Percentiles rank a stretch among this genome's conserved stretches.
Conservation (phyloP, 92 coral and sea anemone species). For the Palythoa grandis region DNA sequence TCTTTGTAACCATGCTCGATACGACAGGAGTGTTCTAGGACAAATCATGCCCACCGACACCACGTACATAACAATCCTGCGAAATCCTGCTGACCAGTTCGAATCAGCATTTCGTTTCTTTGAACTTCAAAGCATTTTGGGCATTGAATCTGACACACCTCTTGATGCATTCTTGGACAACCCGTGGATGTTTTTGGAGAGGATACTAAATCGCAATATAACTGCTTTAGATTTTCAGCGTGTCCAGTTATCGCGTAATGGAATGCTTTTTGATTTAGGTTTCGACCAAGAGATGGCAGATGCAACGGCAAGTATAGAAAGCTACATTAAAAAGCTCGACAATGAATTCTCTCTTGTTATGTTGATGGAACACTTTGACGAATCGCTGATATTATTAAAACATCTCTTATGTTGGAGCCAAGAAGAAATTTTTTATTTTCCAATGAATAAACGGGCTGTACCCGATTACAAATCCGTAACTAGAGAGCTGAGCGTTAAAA, state of each 20-base stretch:
- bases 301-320: conserved; percentile 2
- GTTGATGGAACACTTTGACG: conserved; percentile 58
- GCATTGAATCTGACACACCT: conserved; percentile 35
- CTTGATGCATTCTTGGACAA: conserved; percentile 42
- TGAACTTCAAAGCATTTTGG: conserved; percentile 43
- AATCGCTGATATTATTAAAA: conserved; percentile 55
- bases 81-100: conserved; percentile 72
- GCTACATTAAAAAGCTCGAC: conserved; percentile 43
- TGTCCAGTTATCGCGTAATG: conserved; percentile 56
- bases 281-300: conserved; percentile 33
- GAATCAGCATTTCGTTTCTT: conserved; percentile 50
- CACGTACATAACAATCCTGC: conserved; percentile 57
- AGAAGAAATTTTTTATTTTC: conserved; percentile 53
- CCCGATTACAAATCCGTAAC: conserved; percentile 52
- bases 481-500: conserved; percentile 58
- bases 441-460: conserved; percentile 31
- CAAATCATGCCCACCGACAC: conserved; percentile 54
- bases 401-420: conserved; percentile 59
- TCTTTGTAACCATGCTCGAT: conserved; percentile 64
- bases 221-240: conserved; percentile 57
- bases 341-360: conserved; percentile 56
- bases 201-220: conserved; percentile 38
- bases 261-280: conserved; percentile 65
- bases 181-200: conserved; percentile 61
- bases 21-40: conserved; percentile 52